Base-by-base conservation (phyloP, 1,140 invertebrate species). In the Ptiloglossa arizonensis region DNA sequence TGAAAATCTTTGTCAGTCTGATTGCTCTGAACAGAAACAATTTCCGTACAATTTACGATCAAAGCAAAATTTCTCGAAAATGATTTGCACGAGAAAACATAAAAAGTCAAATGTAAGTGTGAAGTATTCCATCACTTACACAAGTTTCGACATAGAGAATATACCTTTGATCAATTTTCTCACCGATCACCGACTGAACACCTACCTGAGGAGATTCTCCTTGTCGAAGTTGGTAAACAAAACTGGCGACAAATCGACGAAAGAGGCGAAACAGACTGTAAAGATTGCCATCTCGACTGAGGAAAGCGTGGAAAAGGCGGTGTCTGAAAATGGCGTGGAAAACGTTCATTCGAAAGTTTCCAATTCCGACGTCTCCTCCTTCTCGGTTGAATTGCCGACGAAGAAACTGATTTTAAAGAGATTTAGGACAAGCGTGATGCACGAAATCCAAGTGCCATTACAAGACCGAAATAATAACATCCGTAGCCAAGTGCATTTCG, bases 351-450 rank as follows among this genome's bases (percentile, higher is more conserved):
- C 32, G 35, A 41, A 38, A 27, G 60, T 73, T 19, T 67, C 38
- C 22, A 15, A 15, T 9, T 56, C 60, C 2, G 1, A 44, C 5
- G 57, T 38, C 1, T 52, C 72, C 1, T 44, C 52, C 1, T 4
- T 67, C 17, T 57, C 50, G 24, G 5, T 46, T 15, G 32, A 69
- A 17, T 29, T 76, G 32, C 66, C 73, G 0, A n/a, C 44, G 13
- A 76, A 76, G 44, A 76, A 76, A 9, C 56, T 77, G 29, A 44
- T 70, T n/a, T 29, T 77, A 46, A 44, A 70, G 1, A n/a, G 74
- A 27, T 70, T 77, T 17, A 69, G 50, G 8, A 44, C 15, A 1
- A 62, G 15, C 44, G 24, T 69, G 4, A 24, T 11, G 3, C 22
- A 6, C 15, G 41, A 76, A 13, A 48, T 41, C 22, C 6, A 24